Base-by-base conservation (phyloP, 2,888 invertebrate genomes). In the Seira musarum region DNA sequence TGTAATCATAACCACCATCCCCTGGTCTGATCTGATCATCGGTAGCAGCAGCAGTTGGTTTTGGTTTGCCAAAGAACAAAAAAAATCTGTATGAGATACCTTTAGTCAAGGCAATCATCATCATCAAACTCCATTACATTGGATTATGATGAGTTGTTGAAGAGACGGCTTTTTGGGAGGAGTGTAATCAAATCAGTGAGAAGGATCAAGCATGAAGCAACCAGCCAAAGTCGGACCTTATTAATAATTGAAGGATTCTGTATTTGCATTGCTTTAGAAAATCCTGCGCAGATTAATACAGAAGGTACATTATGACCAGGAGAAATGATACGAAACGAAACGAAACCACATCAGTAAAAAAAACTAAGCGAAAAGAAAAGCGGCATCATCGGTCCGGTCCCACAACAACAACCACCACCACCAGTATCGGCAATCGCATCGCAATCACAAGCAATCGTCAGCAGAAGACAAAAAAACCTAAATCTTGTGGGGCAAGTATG, bases 81-180 rank as follows among this genome's bases (percentile, higher is more conserved):
- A 71, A 46, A 30, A 49, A 65, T 17, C 60, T 71, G 24, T 46
- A 67, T 66, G n/a, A 22, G 72, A 65, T 80, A 80, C 66, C 80
- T 80, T 13, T 8, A 68, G 80, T 80, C 80, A 80, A 80, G 80
- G 80, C 70, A 80, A 80, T 80, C 80, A 80, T 80, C 30, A 30
- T 30, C 80, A 80, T 80, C 74, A 80, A 80, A 80, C 74, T 80
- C 80, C 80, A 80, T 80, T 80, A 80, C 74, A 49, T 25, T 61
- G 80, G 74, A 80, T 63, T 75, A 75, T 80, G 80, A 80, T 80
- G 80, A 80, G 74, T 80, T 75, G 80, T 71, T 80, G 74, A 80
- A 80, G 80, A 74, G 80, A 80, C 80, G 80, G 80, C 80, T 80
- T 80, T 80, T 57, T 74, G 80, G 80, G 80, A 80, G 80, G 80